Base-by-base conservation (phyloP, 2,888 invertebrate species). In the Apamea monoglypha region DNA sequence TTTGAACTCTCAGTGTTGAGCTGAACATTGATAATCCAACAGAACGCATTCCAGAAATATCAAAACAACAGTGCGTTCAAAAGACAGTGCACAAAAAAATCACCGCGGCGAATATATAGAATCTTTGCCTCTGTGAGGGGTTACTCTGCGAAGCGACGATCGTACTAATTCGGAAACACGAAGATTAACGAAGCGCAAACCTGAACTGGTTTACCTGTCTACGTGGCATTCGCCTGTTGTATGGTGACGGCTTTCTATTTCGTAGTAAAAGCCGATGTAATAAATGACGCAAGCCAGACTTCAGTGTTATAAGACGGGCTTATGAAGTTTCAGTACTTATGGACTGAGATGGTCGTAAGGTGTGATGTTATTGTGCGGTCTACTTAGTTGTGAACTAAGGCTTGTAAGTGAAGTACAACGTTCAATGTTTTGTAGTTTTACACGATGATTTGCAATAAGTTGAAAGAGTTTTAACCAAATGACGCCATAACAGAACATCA, bases 261-360 rank as follows among this genome's bases (percentile, higher is more conserved):
- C 40, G 50, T 63, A 53, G 74, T 66, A 44, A 50, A 76, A 76
- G 50, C 61, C 63, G 64, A 50, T 68, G 59, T 71, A 85, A 76
- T 87, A 87, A 84, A 87, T 84, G 76, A 84, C 67, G 69, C 47
- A 50, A 63, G 63, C 56, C 71, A 82, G 74, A 40, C 84, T 86
- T 64, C 32, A 70, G 56, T 63, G 78, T n/a, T 72, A 70, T 75
- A 70, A 87, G 74, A 87, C 50, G 64, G 64, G 80, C 87, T 84
- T 87, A 87, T 74, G 64, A 87, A 84, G 79, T 84, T 84, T 72
- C 71, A 67, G 77, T 71, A 68, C 78, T 84, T 84, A 77, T 64
- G 61, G 69, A 74, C 67, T 67, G 67, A 73, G 68, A 32, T 72
- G 61, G 63, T 56, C 69, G 75, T 75, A 75, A 77, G 67, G 64